Evolutionary conservation across 1,140 invertebrate species (phyloP), one percentile per base, ranked within the genome.

Genomic region (Schmidtea mediterranea): DNA sequence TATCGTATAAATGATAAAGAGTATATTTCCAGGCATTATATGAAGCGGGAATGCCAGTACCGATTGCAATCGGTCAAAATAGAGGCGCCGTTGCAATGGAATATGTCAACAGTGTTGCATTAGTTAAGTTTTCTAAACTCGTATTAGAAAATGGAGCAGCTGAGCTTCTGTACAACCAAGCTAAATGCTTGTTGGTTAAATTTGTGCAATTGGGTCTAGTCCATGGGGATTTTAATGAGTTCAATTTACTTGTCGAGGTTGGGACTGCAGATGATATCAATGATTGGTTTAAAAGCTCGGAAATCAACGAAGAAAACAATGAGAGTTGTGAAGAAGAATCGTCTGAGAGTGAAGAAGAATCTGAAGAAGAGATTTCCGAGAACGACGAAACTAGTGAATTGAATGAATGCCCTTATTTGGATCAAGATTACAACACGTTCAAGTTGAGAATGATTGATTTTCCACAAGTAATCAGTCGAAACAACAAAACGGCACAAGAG

Each of bases 181-280:
- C 94, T 50, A 97, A 98, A 89, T 74, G 82, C 57, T 68, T 98
- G 2, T 81, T 97, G 49, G 75, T 94, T 0, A 73, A 74, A 51
- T 69, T 98, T 26, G 90, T 77, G 19, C 80, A 84, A 65, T 76
- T 78, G 62, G 90, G 92, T 1, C 79, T 98, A 1, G 95, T 98
- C 58, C 90, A 98, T 65, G 81, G 87, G 1, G 90, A 98, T 71
- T 95, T 94, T 57, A 98, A 98, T 64, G 92, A 98, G 69, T 98
- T 98, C 62, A 98, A 94, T 62, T 75, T 94, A 41, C 83, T 94
- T 74, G 67, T 94, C 0, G 13, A 22, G 10, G 26, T 32, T 6
- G 26, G 10, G 3, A 6, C 26, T 10, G 10, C 26, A 32, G 26
- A 32, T 6, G 10, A 32, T 6, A 32, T 32, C 3, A 32, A 32